Percentiles rank a stretch among this genome's conserved stretches.
Evolutionary conservation across 2,888 invertebrate genomes (phyloP).

Genomic region (Megastigmus dorsalis): DNA sequence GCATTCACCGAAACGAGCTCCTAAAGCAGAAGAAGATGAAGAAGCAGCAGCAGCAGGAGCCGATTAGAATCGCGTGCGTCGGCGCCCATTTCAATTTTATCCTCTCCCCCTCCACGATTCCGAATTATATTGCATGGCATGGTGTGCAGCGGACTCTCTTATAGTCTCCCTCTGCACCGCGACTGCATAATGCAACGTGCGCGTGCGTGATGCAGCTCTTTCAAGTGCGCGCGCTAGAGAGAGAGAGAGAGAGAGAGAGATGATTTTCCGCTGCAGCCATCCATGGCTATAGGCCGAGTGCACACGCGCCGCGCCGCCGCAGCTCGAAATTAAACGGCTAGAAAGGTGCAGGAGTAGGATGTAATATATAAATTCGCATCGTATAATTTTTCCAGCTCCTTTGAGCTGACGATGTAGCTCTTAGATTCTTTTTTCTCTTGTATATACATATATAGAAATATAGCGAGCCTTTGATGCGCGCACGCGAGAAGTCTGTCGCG

Average conservation of each 20-base stretch:
- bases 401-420: too few species aligned
- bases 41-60: not conserved
- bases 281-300: constrained; percentile 4
- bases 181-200: not conserved
- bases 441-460: too few species aligned
- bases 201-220: not conserved
- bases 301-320: too few species aligned
- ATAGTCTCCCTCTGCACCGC: too few species aligned
- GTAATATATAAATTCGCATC: too few species aligned
- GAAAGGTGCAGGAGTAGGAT: too few species aligned
- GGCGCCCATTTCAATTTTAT: constrained; percentile 49
- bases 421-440: too few species aligned
- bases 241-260: too few species aligned
- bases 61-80: constrained; percentile 39
- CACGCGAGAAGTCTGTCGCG: constrained; percentile 42
- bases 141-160: too few species aligned
- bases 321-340: too few species aligned
- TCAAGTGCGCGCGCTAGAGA: not conserved
- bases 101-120: not conserved
- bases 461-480: not conserved
- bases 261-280: constrained; percentile 53
- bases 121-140: constrained; percentile 1
- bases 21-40: not conserved
- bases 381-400: too few species aligned
- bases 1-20: not conserved